Evolutionary conservation across 2,797 vertebrate genomes (phyloP), one percentile per base, ranked within the genome.

Genomic region (Squalus acanthias): DNA sequence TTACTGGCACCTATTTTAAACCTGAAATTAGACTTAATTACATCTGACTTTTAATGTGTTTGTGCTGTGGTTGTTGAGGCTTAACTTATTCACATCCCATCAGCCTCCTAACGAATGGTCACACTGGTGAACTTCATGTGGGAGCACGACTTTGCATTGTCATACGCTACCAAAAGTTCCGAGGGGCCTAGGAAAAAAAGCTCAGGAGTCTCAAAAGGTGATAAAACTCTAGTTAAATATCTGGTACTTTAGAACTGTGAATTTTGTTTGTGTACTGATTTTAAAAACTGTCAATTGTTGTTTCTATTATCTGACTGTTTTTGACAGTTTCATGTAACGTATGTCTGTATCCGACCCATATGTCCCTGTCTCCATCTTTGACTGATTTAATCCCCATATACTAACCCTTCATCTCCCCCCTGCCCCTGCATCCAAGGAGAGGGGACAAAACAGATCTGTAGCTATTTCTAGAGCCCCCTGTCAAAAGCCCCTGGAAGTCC

Each of bases 1-100:
- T 57, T 60, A 57, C 57, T 60, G 87, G 53, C 57, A 89, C 50
- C 57, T 89, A 33, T 60, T 13, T 60, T 89, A 89, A 89, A 89
- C 26, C 53, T 89, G 26, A 89, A 89, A 89, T 15, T 60, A 33
- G 53, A 89, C 57, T 60, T 89, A 10, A 89, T 57, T 57, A 89
- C 53, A 57, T 60, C 87, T 89, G 87, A 60, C 26, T 89, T 89
- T 60, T 33, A 89, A 89, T 89, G 26, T 89, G 57, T 60, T 89
- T 89, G 29, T 89, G 53, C 17, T 85, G 50, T 89, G 53, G 87
- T 89, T 89, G 87, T 89, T 89, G 87, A 89, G 87, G 87, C 87
- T 89, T 89, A 89, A 89, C 50, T 29, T 57, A 89, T 89, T 89
- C 87, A 33, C 50, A 89, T 89, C 87, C 26, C 87, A 89, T 89